Percentiles rank a stretch among this genome's conserved stretches.
Conservation (phyloP, 2,888 invertebrate genomes). For the Corythucha ciliata region DNA sequence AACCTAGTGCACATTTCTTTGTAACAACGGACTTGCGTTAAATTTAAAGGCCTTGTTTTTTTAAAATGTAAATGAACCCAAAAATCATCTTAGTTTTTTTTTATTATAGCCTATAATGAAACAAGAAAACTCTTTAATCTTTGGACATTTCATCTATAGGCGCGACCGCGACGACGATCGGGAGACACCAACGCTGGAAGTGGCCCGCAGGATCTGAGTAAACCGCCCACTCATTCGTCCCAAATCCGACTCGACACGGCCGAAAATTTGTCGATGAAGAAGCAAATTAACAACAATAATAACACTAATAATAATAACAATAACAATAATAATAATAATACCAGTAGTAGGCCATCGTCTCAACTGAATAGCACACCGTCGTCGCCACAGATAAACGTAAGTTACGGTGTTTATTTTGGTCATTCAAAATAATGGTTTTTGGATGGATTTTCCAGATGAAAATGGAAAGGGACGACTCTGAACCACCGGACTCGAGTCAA, state of each 20-base stretch:
- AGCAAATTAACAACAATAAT: conserved; percentile 37
- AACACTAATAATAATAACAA: conserved; percentile 38
- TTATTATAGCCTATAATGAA: background rate
- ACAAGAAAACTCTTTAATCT: background rate
- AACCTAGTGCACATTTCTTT: conserved; percentile 20
- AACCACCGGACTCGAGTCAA: conserved; percentile 35
- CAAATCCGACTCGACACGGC: conserved; percentile 42
- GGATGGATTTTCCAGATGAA: conserved; percentile 30
- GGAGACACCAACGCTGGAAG: conserved; percentile 65
- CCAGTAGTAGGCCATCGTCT: conserved; percentile 41
- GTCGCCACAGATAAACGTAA: conserved; percentile 32
- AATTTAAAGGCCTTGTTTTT: conserved; percentile 17
- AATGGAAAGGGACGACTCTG: conserved; percentile 37
- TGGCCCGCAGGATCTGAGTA: conserved; percentile 53
- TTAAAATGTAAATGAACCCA: conserved; percentile 18
- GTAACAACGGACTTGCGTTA: no score
- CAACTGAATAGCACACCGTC: conserved; percentile 33
- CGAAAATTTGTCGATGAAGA: conserved; percentile 53
- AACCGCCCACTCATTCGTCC: conserved; percentile 41
- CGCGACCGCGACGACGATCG: conserved; percentile 71
- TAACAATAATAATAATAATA: conserved; percentile 39
- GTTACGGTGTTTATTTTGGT: no score
- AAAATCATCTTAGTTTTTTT: conserved; percentile 17
- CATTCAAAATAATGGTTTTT: background rate
- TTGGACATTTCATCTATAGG: conserved; percentile 44